Evolutionary conservation across 2,797 vertebrate species (phyloP), one percentile per base, ranked within the genome.

Genomic region (Aeoliscus strigatus): DNA sequence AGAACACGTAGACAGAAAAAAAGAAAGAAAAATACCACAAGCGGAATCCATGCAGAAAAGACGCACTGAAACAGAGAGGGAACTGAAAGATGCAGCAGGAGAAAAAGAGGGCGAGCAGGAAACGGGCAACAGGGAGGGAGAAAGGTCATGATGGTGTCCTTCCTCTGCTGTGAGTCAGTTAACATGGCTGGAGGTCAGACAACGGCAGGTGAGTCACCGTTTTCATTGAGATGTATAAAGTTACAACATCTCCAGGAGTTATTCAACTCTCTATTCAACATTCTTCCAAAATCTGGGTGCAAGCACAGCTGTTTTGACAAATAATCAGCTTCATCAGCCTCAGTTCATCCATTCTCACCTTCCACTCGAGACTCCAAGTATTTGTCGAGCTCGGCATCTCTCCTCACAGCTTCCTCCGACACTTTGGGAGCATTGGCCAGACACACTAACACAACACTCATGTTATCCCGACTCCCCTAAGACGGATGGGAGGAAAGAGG

Each of bases 381-480:
- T 78, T 96, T 97, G 84, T 98, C 95, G 86, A 99, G 81, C 46
- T 97, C 95, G 0, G 91, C 90, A 70, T 99, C 96, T 85, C 88
- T 97, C 82, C 90, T 96, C 82, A 96, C 70, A 10, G 96, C 94
- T 74, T 97, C 94, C 51, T 96, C 94, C 32, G 92, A 94, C 70
- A 99, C 85, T 82, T 97, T 97, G 69, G 96, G 96, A 40, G 93
- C 92, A 75, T 95, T 93, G 51, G 90, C 88, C 86, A 97, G 93
- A 90, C 94, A 95, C 86, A 99, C 93, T 89, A 99, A 56, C 79
- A 98, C 94, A 73, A 98, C 94, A 73, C 96, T 99, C 96, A 99
- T 98, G 81, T 99, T 99, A 89, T 99, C 96, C 75, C 96, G 91
- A 84, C 96, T 99, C 80, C 96, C 96, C 96, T 99, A n/a, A n/a